Base-by-base conservation (phyloP, 2,888 invertebrate species). In the Melanostoma scalare region DNA sequence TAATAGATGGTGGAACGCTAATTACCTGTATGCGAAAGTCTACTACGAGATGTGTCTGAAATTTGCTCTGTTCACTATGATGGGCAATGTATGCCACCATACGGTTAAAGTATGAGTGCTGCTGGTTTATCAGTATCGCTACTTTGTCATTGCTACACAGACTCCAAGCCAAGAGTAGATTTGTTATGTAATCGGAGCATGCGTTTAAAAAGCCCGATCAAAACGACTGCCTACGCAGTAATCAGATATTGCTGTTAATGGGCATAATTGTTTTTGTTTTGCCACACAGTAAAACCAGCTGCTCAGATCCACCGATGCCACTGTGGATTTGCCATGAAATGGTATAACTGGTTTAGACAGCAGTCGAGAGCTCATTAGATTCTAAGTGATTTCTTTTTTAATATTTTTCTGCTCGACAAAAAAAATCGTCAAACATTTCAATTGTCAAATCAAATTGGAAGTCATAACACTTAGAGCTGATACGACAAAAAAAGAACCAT, bases 171-270 rank as follows among this genome's bases (percentile, higher is more conserved):
- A 56, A 56, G 30, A 58, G 58, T 9, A 58, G 44, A 44, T 44
- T 58, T 58, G 31, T 58, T 58, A 44, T 44, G 40, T 20, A 56
- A 56, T 31, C 31, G 30, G 40, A 44, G 58, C 44, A n/a, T 42
- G 20, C n/a, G 30, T 58, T 42, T 4, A 6, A 40, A 55, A 20
- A 0, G 38, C 6, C n/a, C 38, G 10, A 40, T 55, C 20, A 20
- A 10, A 46, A 46, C 44, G n/a, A 46, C 44, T 46, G 44, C 44
- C 10, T 46, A 42, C 44, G 10, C 44, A 46, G 9, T 42, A 42
- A 8, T 42, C 42, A 42, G 9, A 42, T 6, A 20, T 20, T 20
- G 1, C 20, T 20, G 20, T 20, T 20, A 20, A 20, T 20, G 20
- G 20, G 20, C 20, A 20, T 20, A 20, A 20, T 20, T 20, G 20